These are phyloP conservation scores for Cnemophilus loriae DNA, from an alignment of 2,113 vertebrate species.

Conservation along the genomic window DNA sequence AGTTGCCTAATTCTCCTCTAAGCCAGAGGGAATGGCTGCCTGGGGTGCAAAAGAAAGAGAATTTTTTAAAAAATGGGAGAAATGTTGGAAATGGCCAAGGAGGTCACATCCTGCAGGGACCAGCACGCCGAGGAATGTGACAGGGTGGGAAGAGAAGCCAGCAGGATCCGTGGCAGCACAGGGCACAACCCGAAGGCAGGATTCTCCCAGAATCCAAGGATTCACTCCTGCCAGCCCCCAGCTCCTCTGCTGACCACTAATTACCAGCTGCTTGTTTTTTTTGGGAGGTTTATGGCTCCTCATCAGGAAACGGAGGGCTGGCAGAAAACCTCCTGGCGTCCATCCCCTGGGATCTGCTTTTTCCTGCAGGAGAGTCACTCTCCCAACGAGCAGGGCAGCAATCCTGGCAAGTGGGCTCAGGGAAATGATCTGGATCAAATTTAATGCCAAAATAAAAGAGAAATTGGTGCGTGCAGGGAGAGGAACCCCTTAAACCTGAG, in stretches of 20 bases:
- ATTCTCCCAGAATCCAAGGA: neutral
- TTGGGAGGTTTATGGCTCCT: neutral
- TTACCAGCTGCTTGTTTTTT: neutral
- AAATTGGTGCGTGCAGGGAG: fast-evolving
- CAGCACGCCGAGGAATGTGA: neutral
- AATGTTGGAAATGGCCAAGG: neutral
- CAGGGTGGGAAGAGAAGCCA: neutral
- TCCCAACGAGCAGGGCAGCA: fast-evolving
- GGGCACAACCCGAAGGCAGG: fast-evolving
- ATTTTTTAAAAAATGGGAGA: fast-evolving
- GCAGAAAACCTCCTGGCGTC: neutral
- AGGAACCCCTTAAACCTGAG: neutral
- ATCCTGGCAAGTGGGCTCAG: neutral
- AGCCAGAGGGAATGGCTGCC: neutral
- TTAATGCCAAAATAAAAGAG: neutral
- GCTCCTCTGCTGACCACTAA: neutral
- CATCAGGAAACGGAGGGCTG: neutral
- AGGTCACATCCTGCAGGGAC: neutral
- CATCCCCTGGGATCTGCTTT: neutral
- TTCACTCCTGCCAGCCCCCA: neutral
- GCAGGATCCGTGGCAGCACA: neutral
- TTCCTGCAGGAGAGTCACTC: fast-evolving
- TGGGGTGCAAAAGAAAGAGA: neutral
- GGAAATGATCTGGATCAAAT: neutral
- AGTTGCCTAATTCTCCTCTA: neutral